Evolutionary conservation across 2,888 invertebrate species (phyloP), one percentile per base, ranked within the genome.

Genomic region (Phrixothrix hirtus): DNA sequence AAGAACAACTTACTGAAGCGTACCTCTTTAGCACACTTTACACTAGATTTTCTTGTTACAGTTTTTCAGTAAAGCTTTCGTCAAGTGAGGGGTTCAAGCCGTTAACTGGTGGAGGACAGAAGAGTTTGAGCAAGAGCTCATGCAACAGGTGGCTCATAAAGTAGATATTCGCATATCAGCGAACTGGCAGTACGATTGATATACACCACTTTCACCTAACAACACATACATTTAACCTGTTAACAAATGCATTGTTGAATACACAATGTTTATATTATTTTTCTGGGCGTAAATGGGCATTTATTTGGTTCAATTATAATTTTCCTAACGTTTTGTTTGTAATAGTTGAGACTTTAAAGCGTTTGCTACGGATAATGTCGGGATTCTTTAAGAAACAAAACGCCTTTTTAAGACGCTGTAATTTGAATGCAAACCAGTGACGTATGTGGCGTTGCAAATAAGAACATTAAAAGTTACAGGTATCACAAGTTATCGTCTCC

Each of bases 81-180:
- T 64, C 65, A 65, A 65, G 65, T 62, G 66, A 59, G 57, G 64
- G 64, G 64, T 60, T 65, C 60, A 61, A 65, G 62, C 61, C 63
- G 63, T 62, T 61, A 62, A 64, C 61, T 64, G 62, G 61, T 53
- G 55, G 59, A 59, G 60, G 60, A 59, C 59, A 59, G 65, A 57
- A 54, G 59, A 55, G 55, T 52, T 58, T 55, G 56, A 54, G 58
- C 57, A 57, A 55, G 63, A 63, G 58, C 55, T 58, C 56, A 52
- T 49, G 61, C 77, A 77, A 77, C 77, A 77, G 76, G 77, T 77
- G 76, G 77, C 74, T 73, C 77, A 74, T 77, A 77, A 77, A 77
- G 76, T 75, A 77, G 77, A 76, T 77, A 77, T 77, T 76, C 77
- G 77, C 77, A 76, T 77, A 77, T 77, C 75, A 75, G 66, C 68